Conservation (phyloP, 2,797 vertebrate genomes). For the Catharus ustulatus region DNA sequence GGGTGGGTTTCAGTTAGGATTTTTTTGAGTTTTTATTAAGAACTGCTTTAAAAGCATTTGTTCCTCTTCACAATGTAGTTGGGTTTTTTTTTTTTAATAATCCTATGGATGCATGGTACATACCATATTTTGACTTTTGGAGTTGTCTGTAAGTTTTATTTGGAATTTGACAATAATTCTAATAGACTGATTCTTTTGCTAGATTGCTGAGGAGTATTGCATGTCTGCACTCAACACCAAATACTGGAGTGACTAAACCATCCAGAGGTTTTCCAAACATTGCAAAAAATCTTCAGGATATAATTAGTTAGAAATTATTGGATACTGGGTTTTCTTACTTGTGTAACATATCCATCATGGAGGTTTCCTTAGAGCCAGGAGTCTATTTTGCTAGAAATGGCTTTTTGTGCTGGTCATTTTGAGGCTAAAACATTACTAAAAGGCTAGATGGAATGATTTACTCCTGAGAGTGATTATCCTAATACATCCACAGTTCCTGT, state of each 20-base stretch:
- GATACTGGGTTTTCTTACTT: background rate
- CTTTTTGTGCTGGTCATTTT: background rate
- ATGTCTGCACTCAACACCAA: background rate
- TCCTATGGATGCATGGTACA: background rate
- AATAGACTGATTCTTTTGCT: background rate
- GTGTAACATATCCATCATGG: background rate
- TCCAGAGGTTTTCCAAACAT: background rate
- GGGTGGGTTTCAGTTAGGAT: background rate
- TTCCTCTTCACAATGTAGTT: constrained; percentile 20
- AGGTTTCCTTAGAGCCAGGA: background rate
- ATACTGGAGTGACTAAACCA: background rate
- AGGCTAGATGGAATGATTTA: constrained; percentile 32
- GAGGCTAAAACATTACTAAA: constrained; percentile 27
- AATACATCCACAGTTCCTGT: constrained; percentile 52
- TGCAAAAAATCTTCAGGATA: background rate
- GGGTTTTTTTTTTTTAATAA: background rate
- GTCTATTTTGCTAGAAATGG: background rate
- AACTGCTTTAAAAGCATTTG: constrained; percentile 2
- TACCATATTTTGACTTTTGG: constrained; percentile 2
- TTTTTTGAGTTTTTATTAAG: background rate
- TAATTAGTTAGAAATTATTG: background rate
- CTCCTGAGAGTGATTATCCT: constrained; percentile 50
- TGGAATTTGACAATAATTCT: background rate
- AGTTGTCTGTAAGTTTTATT: background rate
- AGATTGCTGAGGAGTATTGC: background rate